Percentiles rank a stretch among this genome's conserved stretches.
phyloP scores from a whole-genome alignment of 1,140 invertebrate species.

The Ooceraea biroi region DNA sequence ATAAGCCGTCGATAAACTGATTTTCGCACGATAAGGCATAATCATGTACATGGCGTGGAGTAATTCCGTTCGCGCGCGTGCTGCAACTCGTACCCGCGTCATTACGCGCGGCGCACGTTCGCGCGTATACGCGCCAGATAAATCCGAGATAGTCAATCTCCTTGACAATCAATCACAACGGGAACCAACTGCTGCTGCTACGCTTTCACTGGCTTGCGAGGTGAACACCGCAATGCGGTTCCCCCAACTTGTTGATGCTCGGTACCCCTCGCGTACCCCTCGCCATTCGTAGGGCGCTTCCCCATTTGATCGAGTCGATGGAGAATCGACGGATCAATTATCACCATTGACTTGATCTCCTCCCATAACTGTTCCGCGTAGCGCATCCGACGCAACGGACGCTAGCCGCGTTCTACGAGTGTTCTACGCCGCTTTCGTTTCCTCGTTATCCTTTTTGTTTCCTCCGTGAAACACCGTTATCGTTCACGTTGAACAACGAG shows the following conservation, averaged over 20 bases:
- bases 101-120: conserved; percentile 50
- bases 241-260: no score
- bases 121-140: conserved; percentile 61
- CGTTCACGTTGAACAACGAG: conserved; percentile 31
- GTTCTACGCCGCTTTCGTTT: conserved; percentile 32
- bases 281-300: conserved; percentile 1
- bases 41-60: conserved; percentile 31
- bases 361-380: conserved; percentile 19
- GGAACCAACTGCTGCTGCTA: conserved; percentile 46
- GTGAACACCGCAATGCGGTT: no score
- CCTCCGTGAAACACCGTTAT: conserved; percentile 19
- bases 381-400: no score
- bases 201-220: conserved; percentile 61
- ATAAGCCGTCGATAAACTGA: conserved; percentile 44
- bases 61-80: conserved; percentile 52
- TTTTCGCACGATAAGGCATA: conserved; percentile 53
- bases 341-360: conserved; percentile 61
- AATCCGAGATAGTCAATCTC: conserved; percentile 69
- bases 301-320: conserved; percentile 31
- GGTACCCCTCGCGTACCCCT: neutral
- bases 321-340: conserved; percentile 60
- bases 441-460: conserved; percentile 13
- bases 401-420: neutral
- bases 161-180: conserved; percentile 67
- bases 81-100: conserved; percentile 37